Evolutionary conservation across 2,797 vertebrate genomes (phyloP), one percentile per base, ranked within the genome.

Genomic region (Enteromius trimaculatus): DNA sequence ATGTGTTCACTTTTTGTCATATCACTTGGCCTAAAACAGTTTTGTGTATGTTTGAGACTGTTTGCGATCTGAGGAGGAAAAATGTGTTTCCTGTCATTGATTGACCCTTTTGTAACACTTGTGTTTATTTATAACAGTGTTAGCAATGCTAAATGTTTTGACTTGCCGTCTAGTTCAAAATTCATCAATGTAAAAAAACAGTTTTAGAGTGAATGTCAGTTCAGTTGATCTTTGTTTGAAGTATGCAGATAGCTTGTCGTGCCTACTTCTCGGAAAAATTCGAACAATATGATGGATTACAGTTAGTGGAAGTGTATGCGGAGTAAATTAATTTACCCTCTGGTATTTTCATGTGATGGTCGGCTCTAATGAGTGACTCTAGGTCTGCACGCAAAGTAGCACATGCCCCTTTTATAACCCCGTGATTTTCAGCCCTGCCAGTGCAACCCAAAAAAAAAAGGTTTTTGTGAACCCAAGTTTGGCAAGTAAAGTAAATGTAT

Each of bases 281-380:
- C 29, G 1, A 58, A 26, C 51, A 58, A 71, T 37, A 74, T 64
- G n/a, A 19, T 64, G 19, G 47, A 83, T 83, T 82, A 62, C 71
- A 77, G 44, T 85, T 69, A 82, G 55, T 76, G 69, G 39, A 79
- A 39, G 21, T 77, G 62, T 77, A 80, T 83, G 39, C 7, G 34
- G 49, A 58, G 29, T 66, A 66, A 80, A 58, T 75, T 16, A 82
- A 85, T 82, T 70, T 80, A 64, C 23, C 81, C 71, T 71, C 68
- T 83, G 62, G 80, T 75, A 71, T 85, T 79, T 80, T 69, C 51
- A 60, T 85, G 68, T 68, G 53, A 83, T 66, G 39, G 23, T 14
- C 16, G 7, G 29, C 26, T 79, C 29, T 86, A 82, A 82, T 60
- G 62, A 86, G 80, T 74, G 58, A 29, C 55, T 60, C 44, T 26